Conservation (phyloP, 1,140 invertebrate species). For the Drosophila sulfurigaster region DNA sequence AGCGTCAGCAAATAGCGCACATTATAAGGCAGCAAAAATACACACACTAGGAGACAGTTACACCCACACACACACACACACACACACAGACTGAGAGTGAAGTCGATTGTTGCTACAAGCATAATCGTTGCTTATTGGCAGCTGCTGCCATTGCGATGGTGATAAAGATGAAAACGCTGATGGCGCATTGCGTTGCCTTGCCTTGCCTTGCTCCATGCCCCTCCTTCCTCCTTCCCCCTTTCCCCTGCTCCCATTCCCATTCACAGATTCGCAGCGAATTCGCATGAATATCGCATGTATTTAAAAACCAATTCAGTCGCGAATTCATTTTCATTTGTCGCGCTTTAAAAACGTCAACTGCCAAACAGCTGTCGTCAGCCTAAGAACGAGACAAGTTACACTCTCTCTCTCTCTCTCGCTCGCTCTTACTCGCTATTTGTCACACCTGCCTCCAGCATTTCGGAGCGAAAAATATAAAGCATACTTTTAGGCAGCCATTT, state of each 20-base stretch:
- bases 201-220: too few relatives aligned
- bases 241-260: neutral
- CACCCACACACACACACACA: slow-evolving; percentile 4
- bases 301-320: neutral
- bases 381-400: neutral
- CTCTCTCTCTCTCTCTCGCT: neutral
- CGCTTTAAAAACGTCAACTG: neutral
- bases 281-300: neutral
- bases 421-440: slow-evolving; percentile 19
- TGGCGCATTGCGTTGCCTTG: slow-evolving; percentile 47
- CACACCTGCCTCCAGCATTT: slow-evolving; percentile 39
- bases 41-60: slow-evolving; percentile 19
- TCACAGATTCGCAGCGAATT: neutral
- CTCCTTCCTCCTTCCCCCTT: too few relatives aligned
- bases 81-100: slow-evolving; percentile 8
- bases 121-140: slow-evolving; percentile 82
- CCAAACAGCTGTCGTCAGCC: neutral
- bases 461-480: slow-evolving; percentile 55
- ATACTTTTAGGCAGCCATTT: slow-evolving; percentile 81
- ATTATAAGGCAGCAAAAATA: slow-evolving; percentile 45
- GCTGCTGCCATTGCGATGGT: slow-evolving; percentile 59
- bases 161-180: slow-evolving; percentile 76
- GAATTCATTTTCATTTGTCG: slow-evolving; percentile 1
- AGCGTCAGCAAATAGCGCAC: slow-evolving; percentile 51
- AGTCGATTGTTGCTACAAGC: slow-evolving; percentile 77